Conservation (phyloP, 2,797 vertebrate species). For the Gambusia yucatana region DNA sequence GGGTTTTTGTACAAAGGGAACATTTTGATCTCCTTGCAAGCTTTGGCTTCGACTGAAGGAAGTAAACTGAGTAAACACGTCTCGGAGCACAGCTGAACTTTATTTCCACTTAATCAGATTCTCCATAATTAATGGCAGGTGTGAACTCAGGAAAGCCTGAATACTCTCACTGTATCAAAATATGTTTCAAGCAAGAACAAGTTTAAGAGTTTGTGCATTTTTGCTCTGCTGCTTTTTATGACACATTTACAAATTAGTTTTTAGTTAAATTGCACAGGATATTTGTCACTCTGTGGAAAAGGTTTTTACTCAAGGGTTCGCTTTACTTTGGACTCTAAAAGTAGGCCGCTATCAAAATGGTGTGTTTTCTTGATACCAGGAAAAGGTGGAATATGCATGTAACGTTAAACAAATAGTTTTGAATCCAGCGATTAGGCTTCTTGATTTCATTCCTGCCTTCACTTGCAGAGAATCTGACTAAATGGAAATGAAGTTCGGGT, state of each 20-base stretch:
- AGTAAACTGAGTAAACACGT: not conserved
- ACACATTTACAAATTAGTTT: not conserved
- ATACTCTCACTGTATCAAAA: not conserved
- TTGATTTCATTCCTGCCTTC: not conserved
- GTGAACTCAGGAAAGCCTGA: not conserved
- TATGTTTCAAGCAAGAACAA: not conserved
- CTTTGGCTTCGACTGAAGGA: not conserved
- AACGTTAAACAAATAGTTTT: not conserved
- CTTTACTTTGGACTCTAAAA: not conserved
- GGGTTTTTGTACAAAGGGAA: not conserved
- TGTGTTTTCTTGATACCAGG: not conserved
- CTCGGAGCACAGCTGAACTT: conserved; percentile 4
- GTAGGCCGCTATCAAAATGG: not conserved
- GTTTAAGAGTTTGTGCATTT: not conserved
- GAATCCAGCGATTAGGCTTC: not conserved
- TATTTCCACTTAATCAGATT: not conserved
- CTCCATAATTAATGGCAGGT: conserved; percentile 14
- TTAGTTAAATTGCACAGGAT: not conserved
- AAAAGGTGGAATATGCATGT: not conserved
- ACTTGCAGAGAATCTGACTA: not conserved
- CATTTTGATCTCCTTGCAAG: not conserved
- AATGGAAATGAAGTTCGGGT: not conserved
- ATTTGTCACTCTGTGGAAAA: not conserved
- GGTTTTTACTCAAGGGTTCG: not conserved
- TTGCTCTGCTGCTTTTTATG: not conserved